Base-by-base conservation (phyloP, 2,113 vertebrate genomes). In the Myotis lucifugus region DNA sequence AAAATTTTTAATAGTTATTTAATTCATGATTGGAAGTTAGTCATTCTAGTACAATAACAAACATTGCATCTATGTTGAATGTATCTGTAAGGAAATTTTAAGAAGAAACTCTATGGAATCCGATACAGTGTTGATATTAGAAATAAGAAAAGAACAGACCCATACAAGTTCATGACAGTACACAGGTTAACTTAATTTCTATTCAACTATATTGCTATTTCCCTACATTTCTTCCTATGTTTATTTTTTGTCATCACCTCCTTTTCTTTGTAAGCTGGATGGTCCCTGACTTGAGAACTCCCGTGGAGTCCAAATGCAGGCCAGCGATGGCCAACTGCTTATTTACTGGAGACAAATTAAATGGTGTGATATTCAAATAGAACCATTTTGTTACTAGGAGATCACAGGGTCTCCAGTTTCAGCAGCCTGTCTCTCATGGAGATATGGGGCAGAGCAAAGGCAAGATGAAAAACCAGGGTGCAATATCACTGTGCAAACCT, bases 1-100 rank as follows among this genome's bases (percentile, higher is more conserved):
- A 90, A 34, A 8, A 64, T 61, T 92, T 72, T 88, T 94, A 46
- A 5, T 90, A 50, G 6, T 90, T 92, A 86, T 91, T 88, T 52
- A 72, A 48, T 89, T 95, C 40, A 17, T 94, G 86, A 29, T 34
- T 48, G 34, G 52, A 91, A 89, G 56, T 78, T 70, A 73, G 6
- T 82, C 27, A 32, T 85, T 77, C 42, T 73, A 95, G 32, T 12
- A 37, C 12, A 79, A 48, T 40, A n/a, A 40, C 52, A 94, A 93
- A 54, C 17, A 84, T 19, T 48, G 18, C 11, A 32, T 96, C 13
- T 86, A 0, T 27, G 8, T 9, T 79, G 6, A 96, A 96, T n/a
- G 14, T 12, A 50, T 23, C 81, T 2, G 2, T 70, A 83, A 81
- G 4, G 6, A 32, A 72, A 32, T 56, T 25, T 66, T 15, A 48